Evolutionary conservation across 2,888 invertebrate genomes (phyloP).

Genomic region (Chouioia cunea): DNA sequence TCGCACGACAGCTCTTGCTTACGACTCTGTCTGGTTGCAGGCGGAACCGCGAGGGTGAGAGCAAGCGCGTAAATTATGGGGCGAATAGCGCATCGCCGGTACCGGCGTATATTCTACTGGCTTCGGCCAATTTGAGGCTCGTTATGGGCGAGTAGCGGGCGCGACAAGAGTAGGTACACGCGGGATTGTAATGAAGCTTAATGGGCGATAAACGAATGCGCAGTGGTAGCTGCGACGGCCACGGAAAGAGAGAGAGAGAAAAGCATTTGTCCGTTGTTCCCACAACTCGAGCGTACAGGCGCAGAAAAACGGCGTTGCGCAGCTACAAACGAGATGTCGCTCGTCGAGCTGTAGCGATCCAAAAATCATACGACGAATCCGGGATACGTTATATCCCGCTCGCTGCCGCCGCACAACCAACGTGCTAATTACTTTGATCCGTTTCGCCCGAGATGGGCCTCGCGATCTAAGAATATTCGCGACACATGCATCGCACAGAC

Average conservation of each 20-base stretch:
- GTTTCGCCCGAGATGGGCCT: constrained; percentile 19
- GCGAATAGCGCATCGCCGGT: background rate
- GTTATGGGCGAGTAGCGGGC: background rate
- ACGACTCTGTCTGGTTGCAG: no score
- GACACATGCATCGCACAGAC: no score
- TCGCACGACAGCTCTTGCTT: no score
- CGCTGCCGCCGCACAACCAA: background rate
- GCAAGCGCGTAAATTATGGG: constrained; percentile 30
- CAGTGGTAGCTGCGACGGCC: constrained; percentile 28
- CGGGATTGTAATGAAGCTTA: constrained; percentile 41
- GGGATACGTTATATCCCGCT: no score
- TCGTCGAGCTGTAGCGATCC: constrained; percentile 43
- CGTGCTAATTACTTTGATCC: constrained; percentile 31
- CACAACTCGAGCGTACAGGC: constrained; percentile 40
- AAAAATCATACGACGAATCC: constrained; percentile 46
- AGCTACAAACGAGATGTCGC: constrained; percentile 39
- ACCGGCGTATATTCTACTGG: background rate
- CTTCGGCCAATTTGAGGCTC: constrained; percentile 28
- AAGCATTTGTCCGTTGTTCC: no score
- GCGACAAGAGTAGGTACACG: constrained; percentile 24
- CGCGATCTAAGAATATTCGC: constrained; percentile 19
- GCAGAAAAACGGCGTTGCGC: no score
- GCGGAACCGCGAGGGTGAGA: no score
- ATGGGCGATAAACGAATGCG: constrained; percentile 38
- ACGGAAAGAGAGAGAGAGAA: no score